Evolutionary conservation across 2,888 invertebrate genomes (phyloP).

Genomic region (Synanthedon andrenaeformis): DNA sequence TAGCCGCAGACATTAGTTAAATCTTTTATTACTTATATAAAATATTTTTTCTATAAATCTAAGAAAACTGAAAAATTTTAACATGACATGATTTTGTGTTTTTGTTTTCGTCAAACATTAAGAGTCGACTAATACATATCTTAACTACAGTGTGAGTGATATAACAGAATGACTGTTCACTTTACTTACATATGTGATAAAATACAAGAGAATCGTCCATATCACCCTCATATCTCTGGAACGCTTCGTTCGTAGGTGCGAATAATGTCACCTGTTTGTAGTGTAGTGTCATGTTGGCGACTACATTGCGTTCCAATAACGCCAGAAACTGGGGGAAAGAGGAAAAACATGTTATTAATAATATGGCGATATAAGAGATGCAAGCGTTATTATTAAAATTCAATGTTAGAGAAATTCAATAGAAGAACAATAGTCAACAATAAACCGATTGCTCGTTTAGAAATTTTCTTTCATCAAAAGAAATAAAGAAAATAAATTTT

Average conservation of each 20-base stretch:
- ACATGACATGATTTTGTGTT: too few relatives aligned
- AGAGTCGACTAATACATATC: too few relatives aligned
- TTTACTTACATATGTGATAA: slow-evolving; percentile 85
- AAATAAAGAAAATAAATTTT: too few relatives aligned
- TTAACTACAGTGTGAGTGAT: background rate
- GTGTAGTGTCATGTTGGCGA: slow-evolving; percentile 79
- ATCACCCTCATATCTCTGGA: slow-evolving; percentile 77
- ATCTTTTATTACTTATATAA: too few relatives aligned
- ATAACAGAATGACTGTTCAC: background rate
- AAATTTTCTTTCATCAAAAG: too few relatives aligned
- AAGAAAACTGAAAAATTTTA: too few relatives aligned
- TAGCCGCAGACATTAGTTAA: background rate
- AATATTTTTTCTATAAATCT: too few relatives aligned
- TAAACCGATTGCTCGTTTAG: too few relatives aligned
- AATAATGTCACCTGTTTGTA: slow-evolving; percentile 86
- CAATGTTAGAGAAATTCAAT: background rate
- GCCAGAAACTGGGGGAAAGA: slow-evolving; percentile 79
- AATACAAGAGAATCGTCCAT: slow-evolving; percentile 74
- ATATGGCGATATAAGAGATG: background rate
- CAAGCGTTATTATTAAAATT: slow-evolving; percentile 3
- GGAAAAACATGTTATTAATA: background rate
- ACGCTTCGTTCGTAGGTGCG: slow-evolving; percentile 89
- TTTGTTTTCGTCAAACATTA: too few relatives aligned
- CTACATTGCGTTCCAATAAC: slow-evolving; percentile 77
- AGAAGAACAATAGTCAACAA: too few relatives aligned